Evolutionary conservation across 2,888 invertebrate genomes (phyloP), one percentile per base, ranked within the genome.

Genomic region (Tenthredo livida): DNA sequence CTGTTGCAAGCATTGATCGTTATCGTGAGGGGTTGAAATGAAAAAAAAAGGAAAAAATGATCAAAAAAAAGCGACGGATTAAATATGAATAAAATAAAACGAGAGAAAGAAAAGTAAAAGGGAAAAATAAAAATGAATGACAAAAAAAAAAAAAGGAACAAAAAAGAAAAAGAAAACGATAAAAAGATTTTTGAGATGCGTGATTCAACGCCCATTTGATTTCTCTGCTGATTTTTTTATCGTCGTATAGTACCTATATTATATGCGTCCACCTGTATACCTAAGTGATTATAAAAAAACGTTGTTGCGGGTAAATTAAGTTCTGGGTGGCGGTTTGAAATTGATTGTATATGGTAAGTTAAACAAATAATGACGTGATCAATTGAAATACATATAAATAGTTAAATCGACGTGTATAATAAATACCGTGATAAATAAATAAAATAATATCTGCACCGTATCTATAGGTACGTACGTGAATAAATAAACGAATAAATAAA

Each of bases 381-480:
- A 65, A 65, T 29, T 65, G 21, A 65, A 65, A 65, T 65, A 65
- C 29, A 65, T 65, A 65, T 33, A 37, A 33, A 70, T 33, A 37
- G 70, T 15, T 70, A 70, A 70, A 33, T 70, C 29, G 25, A 70
- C 15, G n/a, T 70, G 29, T 33, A 37, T 37, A 70, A 70, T 33
- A 25, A 61, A 61, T 61, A 25, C 47, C 47, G 47, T 61, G 25
- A 70, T 17, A 15, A 70, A 70, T 17, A 61, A 61, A 61, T 61
- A 10, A 25, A 25, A 61, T 61, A 61, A 61, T 61, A 61, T 21
- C 61, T 25, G 61, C n/a, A 61, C 61, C 61, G n/a, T 10, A 21
- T 25, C 17, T 61, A 21, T 50, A 50, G 50, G 50, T 50, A 61
- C n/a, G 21, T 58, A n/a, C 58, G 21, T 58, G 2, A n/a, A 17